phyloP scores from a whole-genome alignment of 2,113 vertebrate genomes.

The Lichenostomus cassidix region DNA sequence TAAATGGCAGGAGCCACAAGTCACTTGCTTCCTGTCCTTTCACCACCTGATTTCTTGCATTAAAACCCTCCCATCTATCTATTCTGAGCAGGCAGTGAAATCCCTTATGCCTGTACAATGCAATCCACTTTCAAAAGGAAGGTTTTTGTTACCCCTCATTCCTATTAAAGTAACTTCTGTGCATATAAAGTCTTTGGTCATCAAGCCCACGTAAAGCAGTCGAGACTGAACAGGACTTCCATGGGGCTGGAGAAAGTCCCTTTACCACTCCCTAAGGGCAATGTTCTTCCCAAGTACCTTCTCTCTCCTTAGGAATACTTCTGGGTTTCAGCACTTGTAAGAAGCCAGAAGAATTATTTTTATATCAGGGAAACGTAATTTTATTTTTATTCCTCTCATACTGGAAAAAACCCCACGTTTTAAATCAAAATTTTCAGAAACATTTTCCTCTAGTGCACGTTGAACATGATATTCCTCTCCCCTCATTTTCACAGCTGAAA shows the following conservation, averaged over 20 bases:
- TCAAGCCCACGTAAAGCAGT: not conserved
- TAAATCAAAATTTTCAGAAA: not conserved
- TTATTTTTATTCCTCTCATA: not conserved
- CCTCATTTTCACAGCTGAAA: not conserved
- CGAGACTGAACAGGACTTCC: not conserved
- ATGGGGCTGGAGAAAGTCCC: not conserved
- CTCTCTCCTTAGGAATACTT: not conserved
- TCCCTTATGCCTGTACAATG: not conserved
- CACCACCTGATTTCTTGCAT: not conserved
- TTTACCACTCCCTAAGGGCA: not conserved
- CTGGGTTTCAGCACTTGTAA: not conserved
- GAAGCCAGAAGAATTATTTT: conserved; percentile 17
- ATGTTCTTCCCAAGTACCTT: not conserved
- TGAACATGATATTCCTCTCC: not conserved
- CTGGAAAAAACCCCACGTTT: not conserved
- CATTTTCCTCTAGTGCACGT: rapidly evolving
- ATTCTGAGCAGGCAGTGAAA: not conserved
- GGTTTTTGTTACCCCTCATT: not conserved
- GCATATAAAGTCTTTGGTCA: not conserved
- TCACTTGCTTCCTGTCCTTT: not conserved
- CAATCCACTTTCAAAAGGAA: not conserved
- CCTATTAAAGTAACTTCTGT: not conserved
- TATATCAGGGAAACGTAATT: not conserved
- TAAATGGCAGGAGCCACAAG: conserved; percentile 16
- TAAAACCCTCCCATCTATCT: not conserved